Evolutionary conservation across 2,888 invertebrate species (phyloP).

Genomic region (Dorcus hopei): DNA sequence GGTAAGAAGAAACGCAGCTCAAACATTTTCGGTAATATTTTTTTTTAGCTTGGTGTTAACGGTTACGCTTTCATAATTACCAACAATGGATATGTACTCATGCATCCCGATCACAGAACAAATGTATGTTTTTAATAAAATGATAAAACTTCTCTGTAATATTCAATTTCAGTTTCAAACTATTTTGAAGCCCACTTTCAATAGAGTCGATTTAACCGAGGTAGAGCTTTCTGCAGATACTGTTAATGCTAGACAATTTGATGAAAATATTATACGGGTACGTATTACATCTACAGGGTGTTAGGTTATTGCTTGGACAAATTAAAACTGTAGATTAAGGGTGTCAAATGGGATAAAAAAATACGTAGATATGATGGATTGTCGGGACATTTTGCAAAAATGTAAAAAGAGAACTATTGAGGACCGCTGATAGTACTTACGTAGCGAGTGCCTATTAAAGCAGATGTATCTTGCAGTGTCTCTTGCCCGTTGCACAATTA

Average conservation of each 20-base stretch:
- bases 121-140: slow-evolving; percentile 60
- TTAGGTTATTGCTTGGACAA: too few relatives aligned
- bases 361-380: too few relatives aligned
- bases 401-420: too few relatives aligned
- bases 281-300: slow-evolving; percentile 3
- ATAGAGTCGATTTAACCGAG: slow-evolving; percentile 93
- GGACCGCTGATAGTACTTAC: too few relatives aligned
- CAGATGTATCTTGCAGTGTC: too few relatives aligned
- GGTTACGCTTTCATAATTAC: slow-evolving; percentile 94
- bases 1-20: slow-evolving; percentile 43
- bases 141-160: neutral
- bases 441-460: too few relatives aligned
- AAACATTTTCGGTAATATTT: neutral
- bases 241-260: slow-evolving; percentile 70
- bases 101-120: slow-evolving; percentile 90
- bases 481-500: too few relatives aligned
- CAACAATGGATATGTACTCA: slow-evolving; percentile 90
- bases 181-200: slow-evolving; percentile 92
- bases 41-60: slow-evolving; percentile 79
- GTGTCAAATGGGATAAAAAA: too few relatives aligned
- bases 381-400: too few relatives aligned
- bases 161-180: slow-evolving; percentile 61
- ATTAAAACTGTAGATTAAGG: too few relatives aligned
- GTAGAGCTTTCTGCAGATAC: slow-evolving; percentile 79
- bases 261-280: slow-evolving; percentile 51